Evolutionary conservation across 2,888 invertebrate species (phyloP).

Genomic region (Deilephila porcellus): DNA sequence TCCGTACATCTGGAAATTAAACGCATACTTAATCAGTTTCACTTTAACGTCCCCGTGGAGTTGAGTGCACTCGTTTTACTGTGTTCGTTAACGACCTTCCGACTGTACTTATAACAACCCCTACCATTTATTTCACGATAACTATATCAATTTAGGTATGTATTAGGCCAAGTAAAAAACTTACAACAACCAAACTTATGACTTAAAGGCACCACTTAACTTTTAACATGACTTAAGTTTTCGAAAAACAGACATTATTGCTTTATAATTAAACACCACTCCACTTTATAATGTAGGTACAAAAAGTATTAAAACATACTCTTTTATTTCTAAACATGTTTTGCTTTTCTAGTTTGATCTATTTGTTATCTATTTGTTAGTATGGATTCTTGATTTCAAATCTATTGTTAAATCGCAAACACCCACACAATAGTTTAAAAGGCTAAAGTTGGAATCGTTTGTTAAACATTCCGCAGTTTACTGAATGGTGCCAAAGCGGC

Average conservation of each 20-base stretch:
- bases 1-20: slow-evolving; percentile 40
- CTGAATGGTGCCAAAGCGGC: background rate
- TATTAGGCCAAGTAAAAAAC: too few relatives aligned
- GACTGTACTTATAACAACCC: slow-evolving; percentile 14
- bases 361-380: too few relatives aligned
- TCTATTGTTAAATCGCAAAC: background rate
- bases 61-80: slow-evolving; percentile 35
- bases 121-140: background rate
- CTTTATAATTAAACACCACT: too few relatives aligned
- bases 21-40: slow-evolving; percentile 54
- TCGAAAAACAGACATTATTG: too few relatives aligned
- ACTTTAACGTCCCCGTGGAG: slow-evolving; percentile 47
- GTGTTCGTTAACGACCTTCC: slow-evolving; percentile 27
- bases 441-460: background rate
- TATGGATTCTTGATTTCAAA: background rate
- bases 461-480: background rate
- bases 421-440: background rate
- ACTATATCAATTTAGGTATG: too few relatives aligned
- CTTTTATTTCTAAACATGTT: too few relatives aligned
- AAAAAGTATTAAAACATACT: too few relatives aligned
- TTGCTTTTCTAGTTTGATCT: too few relatives aligned
- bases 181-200: too few relatives aligned
- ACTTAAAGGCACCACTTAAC: too few relatives aligned
- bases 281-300: too few relatives aligned
- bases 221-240: too few relatives aligned